A percentile compares a stretch with the other conserved stretches of the same genome.
Conservation (phyloP, 2,888 invertebrate species). For the Hirudinaria manillensis region DNA sequence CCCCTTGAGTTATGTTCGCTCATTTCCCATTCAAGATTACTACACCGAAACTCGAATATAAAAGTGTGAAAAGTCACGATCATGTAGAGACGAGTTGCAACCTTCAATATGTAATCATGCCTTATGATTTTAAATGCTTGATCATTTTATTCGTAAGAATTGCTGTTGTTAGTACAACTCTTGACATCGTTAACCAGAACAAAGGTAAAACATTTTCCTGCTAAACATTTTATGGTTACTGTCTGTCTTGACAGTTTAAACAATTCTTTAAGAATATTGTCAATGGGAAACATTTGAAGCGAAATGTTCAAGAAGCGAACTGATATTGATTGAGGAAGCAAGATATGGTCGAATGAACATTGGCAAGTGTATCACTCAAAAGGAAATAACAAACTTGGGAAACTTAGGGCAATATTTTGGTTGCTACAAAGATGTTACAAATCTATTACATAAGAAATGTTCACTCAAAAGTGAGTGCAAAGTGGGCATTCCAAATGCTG, state of each 20-base stretch:
- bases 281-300: not conserved
- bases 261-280: conserved; percentile 5
- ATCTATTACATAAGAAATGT: conserved; percentile 4
- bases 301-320: conserved; percentile 9
- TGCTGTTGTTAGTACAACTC: no score
- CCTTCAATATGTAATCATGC: no score
- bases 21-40: no score
- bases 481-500: conserved; percentile 1
- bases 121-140: no score
- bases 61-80: no score
- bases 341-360: conserved; percentile 9
- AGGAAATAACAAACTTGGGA: conserved; percentile 8
- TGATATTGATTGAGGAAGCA: conserved; percentile 16
- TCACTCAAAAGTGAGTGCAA: not conserved
- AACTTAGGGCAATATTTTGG: not conserved
- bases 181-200: no score
- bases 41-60: no score
- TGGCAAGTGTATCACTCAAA: conserved; percentile 24
- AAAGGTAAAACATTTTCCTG: no score
- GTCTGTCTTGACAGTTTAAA: not conserved
- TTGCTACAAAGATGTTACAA: not conserved
- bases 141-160: no score
- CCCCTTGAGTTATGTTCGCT: not conserved
- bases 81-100: no score
- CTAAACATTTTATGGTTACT: not conserved